Base-by-base conservation (phyloP, 2,113 vertebrate genomes). In the Phyllostomus hastatus region DNA sequence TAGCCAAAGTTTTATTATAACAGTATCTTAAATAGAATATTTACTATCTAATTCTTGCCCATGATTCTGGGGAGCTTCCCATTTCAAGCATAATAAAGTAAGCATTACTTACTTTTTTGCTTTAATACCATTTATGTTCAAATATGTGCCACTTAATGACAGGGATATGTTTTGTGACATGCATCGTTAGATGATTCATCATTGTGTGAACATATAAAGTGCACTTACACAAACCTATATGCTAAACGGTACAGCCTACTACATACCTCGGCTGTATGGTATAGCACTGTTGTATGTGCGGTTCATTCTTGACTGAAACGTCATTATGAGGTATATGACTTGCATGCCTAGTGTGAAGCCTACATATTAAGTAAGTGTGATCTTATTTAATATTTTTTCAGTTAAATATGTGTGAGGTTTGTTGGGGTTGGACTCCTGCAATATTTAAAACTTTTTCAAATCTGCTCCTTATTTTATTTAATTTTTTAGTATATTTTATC, bases 381-480 rank as follows among this genome's bases (percentile, higher is more conserved):
- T 70, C 4, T 79, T 67, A 66, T 50, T 84, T 41, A 85, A 57
- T 48, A 22, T 88, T 87, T 78, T 92, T 24, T 66, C 35, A 69
- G 15, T 70, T 80, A 78, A 41, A 46, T 93, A 81, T 48, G 41
- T 22, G 48, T 75, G 35, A 73, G 69, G n/a, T 87, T 90, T 84
- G 1, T 79, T 79, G 84, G 12, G 8, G 10, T 22, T 90, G 15
- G 28, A 70, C 14, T 78, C 31, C 10, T 83, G 61, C 0, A 81
- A n/a, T 80, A 90, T 79, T 90, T 91, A 57, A 87, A 75, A 64
- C 10, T 72, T 89, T 91, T 67, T 81, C 33, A 91, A 83, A 76
- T 82, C 28, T 95, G 7, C 9, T 91, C 33, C 84, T 72, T 96
- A 82, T 24, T 59, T 20, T 52, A 52, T 54, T 20, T 59, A 10